These are phyloP conservation scores for Microtus richardsoni DNA, from an alignment of 2,113 vertebrate species.

Conservation along the genomic window DNA sequence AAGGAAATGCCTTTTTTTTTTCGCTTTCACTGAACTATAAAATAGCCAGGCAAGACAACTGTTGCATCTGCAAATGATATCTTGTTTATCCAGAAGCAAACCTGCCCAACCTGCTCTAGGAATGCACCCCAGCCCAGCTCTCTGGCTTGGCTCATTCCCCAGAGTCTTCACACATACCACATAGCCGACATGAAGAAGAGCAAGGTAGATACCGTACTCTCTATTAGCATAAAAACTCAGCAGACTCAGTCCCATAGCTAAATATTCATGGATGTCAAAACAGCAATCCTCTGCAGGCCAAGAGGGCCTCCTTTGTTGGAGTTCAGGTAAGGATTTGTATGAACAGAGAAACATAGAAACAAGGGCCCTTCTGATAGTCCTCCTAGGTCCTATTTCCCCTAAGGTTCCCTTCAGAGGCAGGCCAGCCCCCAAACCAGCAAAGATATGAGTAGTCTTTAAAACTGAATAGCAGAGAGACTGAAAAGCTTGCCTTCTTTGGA, in stretches of 20 bases:
- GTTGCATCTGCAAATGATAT: background rate
- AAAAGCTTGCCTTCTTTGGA: background rate
- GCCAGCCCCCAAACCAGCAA: background rate
- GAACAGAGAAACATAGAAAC: background rate
- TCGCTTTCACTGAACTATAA: background rate
- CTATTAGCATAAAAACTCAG: background rate
- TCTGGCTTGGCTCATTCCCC: background rate
- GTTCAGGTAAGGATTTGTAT: background rate
- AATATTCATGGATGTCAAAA: background rate
- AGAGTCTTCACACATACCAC: background rate
- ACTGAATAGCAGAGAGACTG: background rate
- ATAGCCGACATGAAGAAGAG: background rate
- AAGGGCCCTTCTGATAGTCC: background rate
- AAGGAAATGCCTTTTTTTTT: background rate
- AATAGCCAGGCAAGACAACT: background rate
- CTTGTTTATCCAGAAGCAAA: background rate
- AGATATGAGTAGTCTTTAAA: background rate
- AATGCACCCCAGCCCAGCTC: background rate
- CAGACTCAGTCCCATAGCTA: conserved; percentile 8
- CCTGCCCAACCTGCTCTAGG: background rate
- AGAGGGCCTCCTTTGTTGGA: background rate
- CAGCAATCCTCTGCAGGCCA: background rate
- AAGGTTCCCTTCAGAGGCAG: background rate
- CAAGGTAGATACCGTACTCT: background rate
- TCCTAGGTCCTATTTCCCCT: background rate